These are phyloP conservation scores for Sebastes hubbsi DNA, from an alignment of 2,797 vertebrate species.

Conservation along the genomic window DNA sequence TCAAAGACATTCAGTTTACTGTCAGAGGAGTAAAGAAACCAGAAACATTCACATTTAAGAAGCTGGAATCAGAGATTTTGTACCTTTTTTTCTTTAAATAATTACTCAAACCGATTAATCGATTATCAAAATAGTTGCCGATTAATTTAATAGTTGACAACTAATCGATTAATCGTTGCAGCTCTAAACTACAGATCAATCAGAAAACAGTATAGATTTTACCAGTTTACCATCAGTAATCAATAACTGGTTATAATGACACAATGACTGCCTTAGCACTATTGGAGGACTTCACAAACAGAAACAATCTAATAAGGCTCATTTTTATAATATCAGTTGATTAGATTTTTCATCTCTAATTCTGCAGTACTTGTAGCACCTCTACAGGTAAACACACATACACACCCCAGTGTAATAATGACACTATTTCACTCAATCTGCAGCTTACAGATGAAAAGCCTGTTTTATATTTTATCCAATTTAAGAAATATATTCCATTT, in stretches of 20 bases:
- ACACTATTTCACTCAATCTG: slow-evolving; percentile 7
- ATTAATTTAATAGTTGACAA: no score
- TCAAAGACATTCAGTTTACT: no score
- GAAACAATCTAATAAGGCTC: not conserved
- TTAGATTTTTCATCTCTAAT: not conserved
- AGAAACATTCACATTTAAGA: no score
- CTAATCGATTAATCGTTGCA: not conserved
- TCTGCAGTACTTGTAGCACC: not conserved
- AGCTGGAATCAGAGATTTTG: no score
- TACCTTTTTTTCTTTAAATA: no score
- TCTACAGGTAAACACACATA: not conserved
- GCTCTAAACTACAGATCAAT: not conserved
- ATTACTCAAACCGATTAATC: no score
- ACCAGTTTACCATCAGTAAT: not conserved
- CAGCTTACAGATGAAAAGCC: slow-evolving; percentile 11
- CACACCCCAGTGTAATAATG: not conserved
- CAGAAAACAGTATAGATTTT: not conserved
- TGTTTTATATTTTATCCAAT: slow-evolving; percentile 35
- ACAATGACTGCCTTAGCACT: not conserved
- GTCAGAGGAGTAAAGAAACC: no score
- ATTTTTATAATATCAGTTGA: not conserved
- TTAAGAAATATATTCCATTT: slow-evolving; percentile 28
- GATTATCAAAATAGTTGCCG: no score
- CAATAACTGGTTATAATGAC: not conserved
- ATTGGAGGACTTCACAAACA: not conserved